A percentile compares a stretch with the other conserved stretches of the same genome.
These are phyloP conservation scores for Scolopax mira DNA, from an alignment of 2,113 vertebrate species.

Conservation along the genomic window DNA sequence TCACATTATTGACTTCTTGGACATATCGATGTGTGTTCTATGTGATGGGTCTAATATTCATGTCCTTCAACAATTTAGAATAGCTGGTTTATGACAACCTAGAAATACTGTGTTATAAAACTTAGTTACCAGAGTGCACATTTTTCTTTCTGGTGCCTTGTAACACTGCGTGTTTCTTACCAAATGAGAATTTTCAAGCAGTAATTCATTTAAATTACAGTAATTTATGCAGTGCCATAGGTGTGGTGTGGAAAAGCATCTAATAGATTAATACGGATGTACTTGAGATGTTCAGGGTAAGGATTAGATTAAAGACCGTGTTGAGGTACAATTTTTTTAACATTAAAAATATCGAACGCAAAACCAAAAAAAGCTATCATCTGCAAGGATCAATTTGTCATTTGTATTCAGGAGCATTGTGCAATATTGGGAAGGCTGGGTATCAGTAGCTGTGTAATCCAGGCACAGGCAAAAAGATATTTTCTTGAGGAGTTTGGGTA, in stretches of 20 bases:
- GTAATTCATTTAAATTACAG: slow-evolving; percentile 62
- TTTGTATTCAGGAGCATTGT: background rate
- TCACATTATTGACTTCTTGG: slow-evolving; percentile 11
- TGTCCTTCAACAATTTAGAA: slow-evolving; percentile 24
- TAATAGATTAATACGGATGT: slow-evolving; percentile 35
- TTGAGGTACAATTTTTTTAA: slow-evolving; percentile 20
- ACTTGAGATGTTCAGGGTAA: slow-evolving; percentile 15
- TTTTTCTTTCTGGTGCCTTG: slow-evolving; percentile 1
- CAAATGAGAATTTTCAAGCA: slow-evolving; percentile 54
- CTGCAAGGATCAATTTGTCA: background rate
- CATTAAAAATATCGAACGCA: background rate
- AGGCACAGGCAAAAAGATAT: background rate
- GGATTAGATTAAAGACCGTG: slow-evolving; percentile 9
- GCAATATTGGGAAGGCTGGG: background rate
- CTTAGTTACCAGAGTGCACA: slow-evolving; percentile 9
- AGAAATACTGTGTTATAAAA: slow-evolving; percentile 42
- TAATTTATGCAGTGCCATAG: slow-evolving; percentile 62
- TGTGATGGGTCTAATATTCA: background rate
- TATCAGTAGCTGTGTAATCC: background rate
- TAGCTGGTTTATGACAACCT: slow-evolving; percentile 32
- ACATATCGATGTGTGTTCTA: slow-evolving; percentile 3
- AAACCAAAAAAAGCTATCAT: background rate
- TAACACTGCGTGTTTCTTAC: slow-evolving; percentile 29
- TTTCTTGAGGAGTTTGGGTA: background rate
- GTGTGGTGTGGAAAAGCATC: slow-evolving; percentile 50